Conservation (phyloP, 2,888 invertebrate genomes). For the Dioctria rufipes region DNA sequence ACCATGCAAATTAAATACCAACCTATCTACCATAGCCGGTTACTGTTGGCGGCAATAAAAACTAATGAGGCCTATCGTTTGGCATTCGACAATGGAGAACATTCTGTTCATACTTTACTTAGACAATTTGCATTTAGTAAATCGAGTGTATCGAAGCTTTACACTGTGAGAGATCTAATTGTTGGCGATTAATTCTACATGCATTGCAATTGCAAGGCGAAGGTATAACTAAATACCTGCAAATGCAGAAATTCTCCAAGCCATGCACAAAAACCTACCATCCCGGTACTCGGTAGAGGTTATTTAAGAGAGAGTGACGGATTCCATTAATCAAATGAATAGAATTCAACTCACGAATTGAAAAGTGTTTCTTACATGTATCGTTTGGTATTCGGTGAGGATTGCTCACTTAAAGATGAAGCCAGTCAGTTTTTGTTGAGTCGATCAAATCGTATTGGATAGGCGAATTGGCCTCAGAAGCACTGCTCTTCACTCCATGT, state of each 20-base stretch:
- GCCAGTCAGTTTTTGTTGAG: background rate
- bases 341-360: slow-evolving; percentile 42
- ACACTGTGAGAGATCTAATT: background rate
- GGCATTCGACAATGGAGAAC: background rate
- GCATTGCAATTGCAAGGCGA: background rate
- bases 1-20: background rate
- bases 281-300: background rate
- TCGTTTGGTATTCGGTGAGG: slow-evolving; percentile 33
- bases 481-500: background rate
- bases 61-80: slow-evolving; percentile 18
- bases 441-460: background rate
- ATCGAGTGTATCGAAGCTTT: background rate
- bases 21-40: background rate
- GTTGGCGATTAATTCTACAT: background rate
- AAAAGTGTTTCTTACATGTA: slow-evolving; percentile 28
- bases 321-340: slow-evolving; percentile 6
- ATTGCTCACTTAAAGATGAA: slow-evolving; percentile 24
- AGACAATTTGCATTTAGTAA: background rate
- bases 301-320: slow-evolving; percentile 31
- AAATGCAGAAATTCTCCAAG: too few species aligned
- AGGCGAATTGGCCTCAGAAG: background rate
- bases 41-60: slow-evolving; percentile 20
- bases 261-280: too few species aligned
- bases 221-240: too few species aligned
- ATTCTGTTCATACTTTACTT: background rate